phyloP scores from a whole-genome alignment of 2,888 invertebrate genomes.

The Drosophila paucipuncta region DNA sequence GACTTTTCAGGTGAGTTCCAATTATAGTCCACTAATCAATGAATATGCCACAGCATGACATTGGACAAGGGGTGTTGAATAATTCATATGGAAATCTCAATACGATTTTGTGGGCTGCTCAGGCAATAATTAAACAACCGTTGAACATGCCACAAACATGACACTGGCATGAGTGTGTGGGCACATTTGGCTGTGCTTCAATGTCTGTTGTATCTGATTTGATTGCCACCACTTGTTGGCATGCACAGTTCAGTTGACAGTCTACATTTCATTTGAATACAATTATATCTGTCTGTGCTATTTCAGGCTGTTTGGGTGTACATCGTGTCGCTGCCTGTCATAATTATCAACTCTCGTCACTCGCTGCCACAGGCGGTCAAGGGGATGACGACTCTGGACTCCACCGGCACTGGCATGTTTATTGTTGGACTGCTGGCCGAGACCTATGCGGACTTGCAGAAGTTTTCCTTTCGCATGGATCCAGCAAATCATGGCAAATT shows the following conservation, averaged over 20 bases:
- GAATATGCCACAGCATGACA: slow-evolving; percentile 53
- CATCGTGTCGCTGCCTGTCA: slow-evolving; percentile 95
- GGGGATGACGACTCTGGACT: slow-evolving; percentile 94
- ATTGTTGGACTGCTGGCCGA: slow-evolving; percentile 94
- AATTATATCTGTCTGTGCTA: neutral
- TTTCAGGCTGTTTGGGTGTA: slow-evolving; percentile 95
- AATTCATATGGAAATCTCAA: slow-evolving; percentile 52
- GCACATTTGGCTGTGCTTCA: slow-evolving; percentile 22
- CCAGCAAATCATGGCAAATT: slow-evolving; percentile 95
- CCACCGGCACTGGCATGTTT: slow-evolving; percentile 93
- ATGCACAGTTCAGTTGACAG: slow-evolving; percentile 4
- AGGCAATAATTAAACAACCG: slow-evolving; percentile 12
- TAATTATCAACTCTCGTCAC: slow-evolving; percentile 94
- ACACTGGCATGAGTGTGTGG: slow-evolving; percentile 1
- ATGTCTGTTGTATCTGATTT: slow-evolving; percentile 49
- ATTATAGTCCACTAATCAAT: slow-evolving; percentile 51
- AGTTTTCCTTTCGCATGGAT: slow-evolving; percentile 95
- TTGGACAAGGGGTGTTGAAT: slow-evolving; percentile 54
- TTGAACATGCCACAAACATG: slow-evolving; percentile 12
- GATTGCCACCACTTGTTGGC: slow-evolving; percentile 63
- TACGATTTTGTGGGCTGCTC: slow-evolving; percentile 1
- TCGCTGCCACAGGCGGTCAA: slow-evolving; percentile 91
- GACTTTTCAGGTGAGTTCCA: slow-evolving; percentile 91
- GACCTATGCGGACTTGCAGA: slow-evolving; percentile 96
- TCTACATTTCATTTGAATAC: slow-evolving; percentile 6